Conservation (phyloP, 2,888 invertebrate species). For the Actias luna region DNA sequence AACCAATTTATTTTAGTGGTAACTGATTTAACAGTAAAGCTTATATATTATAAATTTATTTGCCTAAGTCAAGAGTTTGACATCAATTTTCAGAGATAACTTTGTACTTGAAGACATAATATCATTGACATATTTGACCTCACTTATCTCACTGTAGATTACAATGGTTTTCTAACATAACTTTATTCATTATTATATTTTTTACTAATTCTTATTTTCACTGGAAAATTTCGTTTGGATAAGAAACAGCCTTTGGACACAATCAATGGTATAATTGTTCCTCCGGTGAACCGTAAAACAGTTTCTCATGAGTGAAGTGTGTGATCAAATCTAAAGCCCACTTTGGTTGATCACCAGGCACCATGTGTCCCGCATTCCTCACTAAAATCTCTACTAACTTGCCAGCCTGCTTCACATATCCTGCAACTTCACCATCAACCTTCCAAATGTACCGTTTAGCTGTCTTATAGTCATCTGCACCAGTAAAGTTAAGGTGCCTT, state of each 20-base stretch:
- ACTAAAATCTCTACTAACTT: constrained; percentile 88
- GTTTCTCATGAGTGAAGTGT: constrained; percentile 83
- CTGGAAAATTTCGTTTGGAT: background rate
- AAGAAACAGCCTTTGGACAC: background rate
- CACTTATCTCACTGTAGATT: background rate
- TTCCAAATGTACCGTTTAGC: constrained; percentile 87
- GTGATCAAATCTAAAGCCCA: constrained; percentile 89
- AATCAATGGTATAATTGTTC: background rate
- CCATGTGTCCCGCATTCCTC: constrained; percentile 91
- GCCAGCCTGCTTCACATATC: constrained; percentile 87
- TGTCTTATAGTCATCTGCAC: constrained; percentile 83
- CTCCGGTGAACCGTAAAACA: constrained; percentile 43
- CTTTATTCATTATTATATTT: background rate
- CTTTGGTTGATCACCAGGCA: constrained; percentile 89
- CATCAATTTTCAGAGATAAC: background rate
- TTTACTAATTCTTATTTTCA: too few relatives aligned
- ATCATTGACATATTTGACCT: too few relatives aligned
- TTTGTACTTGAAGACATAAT: too few relatives aligned
- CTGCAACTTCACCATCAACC: constrained; percentile 86
- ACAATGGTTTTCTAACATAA: background rate
- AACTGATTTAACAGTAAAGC: too few relatives aligned
- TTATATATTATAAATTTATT: too few relatives aligned
- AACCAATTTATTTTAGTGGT: too few relatives aligned
- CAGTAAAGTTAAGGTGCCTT: constrained; percentile 85
- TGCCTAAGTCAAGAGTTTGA: too few relatives aligned